Evolutionary conservation across 1,140 invertebrate species (phyloP).

Genomic region (Ptiloglossa arizonensis): DNA sequence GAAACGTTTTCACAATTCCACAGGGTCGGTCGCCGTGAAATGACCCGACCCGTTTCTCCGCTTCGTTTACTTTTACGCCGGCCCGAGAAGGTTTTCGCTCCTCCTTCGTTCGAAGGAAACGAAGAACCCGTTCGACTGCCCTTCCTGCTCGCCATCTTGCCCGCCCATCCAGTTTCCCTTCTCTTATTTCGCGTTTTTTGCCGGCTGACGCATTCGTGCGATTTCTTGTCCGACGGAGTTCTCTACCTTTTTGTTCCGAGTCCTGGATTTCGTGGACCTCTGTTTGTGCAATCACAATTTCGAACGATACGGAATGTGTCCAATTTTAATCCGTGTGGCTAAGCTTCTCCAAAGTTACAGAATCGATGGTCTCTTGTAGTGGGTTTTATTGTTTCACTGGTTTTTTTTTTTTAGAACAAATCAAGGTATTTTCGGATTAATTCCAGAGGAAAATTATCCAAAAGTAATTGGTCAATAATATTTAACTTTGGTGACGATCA

Average conservation of each 20-base stretch:
- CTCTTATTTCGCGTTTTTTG: constrained; percentile 9
- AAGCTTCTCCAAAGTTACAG: too few species aligned
- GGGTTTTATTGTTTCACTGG: too few species aligned
- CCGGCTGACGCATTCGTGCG: background rate
- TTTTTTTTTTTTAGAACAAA: too few species aligned
- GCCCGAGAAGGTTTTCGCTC: constrained; percentile 23
- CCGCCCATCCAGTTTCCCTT: background rate
- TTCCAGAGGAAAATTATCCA: too few species aligned
- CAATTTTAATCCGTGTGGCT: too few species aligned
- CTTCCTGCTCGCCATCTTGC: constrained; percentile 6
- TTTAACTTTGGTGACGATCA: too few species aligned
- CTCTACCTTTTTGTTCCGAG: too few species aligned
- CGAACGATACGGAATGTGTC: too few species aligned
- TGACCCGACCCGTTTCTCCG: constrained; percentile 42
- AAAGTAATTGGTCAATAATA: too few species aligned
- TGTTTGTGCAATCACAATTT: background rate
- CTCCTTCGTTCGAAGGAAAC: constrained; percentile 23
- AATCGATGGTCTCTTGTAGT: too few species aligned
- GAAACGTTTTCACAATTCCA: constrained; percentile 26
- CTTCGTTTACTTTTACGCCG: constrained; percentile 63
- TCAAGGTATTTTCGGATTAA: too few species aligned
- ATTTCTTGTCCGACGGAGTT: background rate
- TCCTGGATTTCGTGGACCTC: too few species aligned
- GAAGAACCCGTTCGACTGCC: constrained; percentile 27
- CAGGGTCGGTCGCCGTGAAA: constrained; percentile 32